Evolutionary conservation across 2,113 vertebrate genomes (phyloP), one percentile per base, ranked within the genome.

Genomic region (Meleagris gallopavo): DNA sequence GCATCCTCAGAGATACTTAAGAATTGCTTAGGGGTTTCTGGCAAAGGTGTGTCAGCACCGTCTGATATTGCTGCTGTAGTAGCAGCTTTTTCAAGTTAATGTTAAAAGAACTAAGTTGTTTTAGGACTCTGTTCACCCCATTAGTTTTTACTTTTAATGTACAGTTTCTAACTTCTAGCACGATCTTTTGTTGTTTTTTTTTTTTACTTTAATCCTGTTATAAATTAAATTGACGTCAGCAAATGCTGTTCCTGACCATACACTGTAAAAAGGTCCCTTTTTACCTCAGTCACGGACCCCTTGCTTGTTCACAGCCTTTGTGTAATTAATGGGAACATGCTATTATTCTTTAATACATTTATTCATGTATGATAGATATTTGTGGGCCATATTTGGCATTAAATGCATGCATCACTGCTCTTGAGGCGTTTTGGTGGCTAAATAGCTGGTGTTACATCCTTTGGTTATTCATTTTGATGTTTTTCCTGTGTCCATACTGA

Each of bases 371-470:
- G 67, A 72, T 81, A 88, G 61, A 11, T 88, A 71, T 71, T 72
- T 71, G 34, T 78, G 69, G 64, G 61, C 50, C 17, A 3, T 74
- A 81, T 88, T 84, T 78, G 87, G 48, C 58, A 69, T 84, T 74
- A 83, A 90, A 52, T 88, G 80, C 52, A 61, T 86, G 34, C 64
- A 67, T 92, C 73, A 67, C 38, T 83, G 61, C 76, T 84, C 55
- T 60, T 74, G 60, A 86, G 85, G 70, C 76, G 71, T 88, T 93
- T 90, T 91, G 69, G 36, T 88, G 67, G 60, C 72, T 83, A 41
- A 83, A 72, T 79, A 89, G 62, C 70, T 89, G 83, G 34, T 36
- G 92, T 92, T 83, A 94, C 70, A 74, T 21, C 57, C 21, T 80
- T 36, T 0, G 1, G 43, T 86, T 84, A 43, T 52, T 81, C 50